Evolutionary conservation across 2,888 invertebrate species (phyloP).

Genomic region (Lysandra coridon): DNA sequence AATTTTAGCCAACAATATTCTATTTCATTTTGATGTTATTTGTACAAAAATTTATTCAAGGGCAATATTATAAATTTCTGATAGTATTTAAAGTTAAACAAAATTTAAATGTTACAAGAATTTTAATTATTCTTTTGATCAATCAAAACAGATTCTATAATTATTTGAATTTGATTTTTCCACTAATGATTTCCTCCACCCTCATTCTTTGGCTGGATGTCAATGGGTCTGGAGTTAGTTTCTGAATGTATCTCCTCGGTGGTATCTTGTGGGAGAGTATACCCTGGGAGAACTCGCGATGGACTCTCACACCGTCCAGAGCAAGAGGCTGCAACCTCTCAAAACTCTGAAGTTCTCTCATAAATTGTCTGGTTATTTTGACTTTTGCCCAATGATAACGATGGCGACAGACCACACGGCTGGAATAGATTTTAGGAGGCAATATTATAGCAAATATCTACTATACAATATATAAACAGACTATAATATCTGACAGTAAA

Average conservation of each 20-base stretch:
- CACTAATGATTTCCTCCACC: constrained; percentile 70
- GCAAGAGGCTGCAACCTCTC: constrained; percentile 83
- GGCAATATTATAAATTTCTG: too few species aligned
- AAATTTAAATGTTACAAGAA: too few species aligned
- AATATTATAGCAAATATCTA: neutral
- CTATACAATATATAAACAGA: neutral
- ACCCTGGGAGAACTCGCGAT: constrained; percentile 82
- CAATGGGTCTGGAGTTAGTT: constrained; percentile 66
- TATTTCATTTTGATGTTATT: neutral
- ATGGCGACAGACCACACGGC: constrained; percentile 83
- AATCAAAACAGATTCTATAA: neutral
- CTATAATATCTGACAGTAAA: neutral
- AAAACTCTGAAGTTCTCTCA: constrained; percentile 81
- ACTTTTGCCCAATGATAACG: constrained; percentile 77
- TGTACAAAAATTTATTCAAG: neutral
- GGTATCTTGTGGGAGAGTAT: constrained; percentile 77
- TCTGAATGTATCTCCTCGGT: constrained; percentile 66
- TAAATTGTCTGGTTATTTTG: constrained; percentile 80
- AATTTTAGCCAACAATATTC: neutral
- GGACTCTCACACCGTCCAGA: constrained; percentile 82
- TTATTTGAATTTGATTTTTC: constrained; percentile 53
- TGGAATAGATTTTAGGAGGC: constrained; percentile 48
- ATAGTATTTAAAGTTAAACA: too few species aligned
- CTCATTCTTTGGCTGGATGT: constrained; percentile 65
- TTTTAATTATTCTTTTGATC: too few species aligned